phyloP scores from a whole-genome alignment of 1,140 invertebrate species.

The Drosophila burlai region DNA sequence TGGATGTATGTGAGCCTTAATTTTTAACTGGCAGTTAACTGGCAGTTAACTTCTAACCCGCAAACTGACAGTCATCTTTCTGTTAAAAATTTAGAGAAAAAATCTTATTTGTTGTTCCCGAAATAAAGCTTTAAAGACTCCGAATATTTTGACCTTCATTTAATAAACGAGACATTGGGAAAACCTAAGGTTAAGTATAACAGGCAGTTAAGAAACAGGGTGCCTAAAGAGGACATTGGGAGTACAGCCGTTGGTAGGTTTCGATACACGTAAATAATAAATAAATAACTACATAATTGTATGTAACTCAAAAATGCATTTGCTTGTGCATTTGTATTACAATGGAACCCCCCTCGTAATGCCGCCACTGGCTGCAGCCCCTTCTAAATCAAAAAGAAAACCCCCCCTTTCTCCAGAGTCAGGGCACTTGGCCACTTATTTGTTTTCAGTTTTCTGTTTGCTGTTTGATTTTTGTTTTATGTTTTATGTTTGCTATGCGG shows the following conservation, averaged over 20 bases:
- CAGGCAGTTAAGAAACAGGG: not conserved
- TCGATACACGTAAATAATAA: not conserved
- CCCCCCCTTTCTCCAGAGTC: constrained; percentile 3
- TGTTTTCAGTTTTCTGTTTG: constrained; percentile 25
- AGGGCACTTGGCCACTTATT: constrained; percentile 25
- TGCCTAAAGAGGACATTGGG: not conserved
- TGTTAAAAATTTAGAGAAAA: too few species aligned
- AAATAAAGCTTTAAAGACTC: not conserved
- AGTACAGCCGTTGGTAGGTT: too few species aligned
- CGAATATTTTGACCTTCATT: not conserved
- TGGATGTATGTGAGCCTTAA: not conserved
- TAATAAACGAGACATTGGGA: not conserved
- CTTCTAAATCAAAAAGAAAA: constrained; percentile 7
- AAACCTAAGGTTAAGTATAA: not conserved
- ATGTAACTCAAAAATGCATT: not conserved
- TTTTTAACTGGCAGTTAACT: not conserved
- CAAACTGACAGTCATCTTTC: too few species aligned
- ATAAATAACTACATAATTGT: not conserved
- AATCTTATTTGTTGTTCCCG: too few species aligned
- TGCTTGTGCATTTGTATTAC: not conserved
- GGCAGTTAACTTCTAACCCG: not conserved
- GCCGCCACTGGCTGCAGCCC: not conserved
- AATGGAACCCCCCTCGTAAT: not conserved
- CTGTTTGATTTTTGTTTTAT: constrained; percentile 24
- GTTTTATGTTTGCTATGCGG: constrained; percentile 65